Base-by-base conservation (phyloP, 1,140 invertebrate species). In the Triops longicaudatus region DNA sequence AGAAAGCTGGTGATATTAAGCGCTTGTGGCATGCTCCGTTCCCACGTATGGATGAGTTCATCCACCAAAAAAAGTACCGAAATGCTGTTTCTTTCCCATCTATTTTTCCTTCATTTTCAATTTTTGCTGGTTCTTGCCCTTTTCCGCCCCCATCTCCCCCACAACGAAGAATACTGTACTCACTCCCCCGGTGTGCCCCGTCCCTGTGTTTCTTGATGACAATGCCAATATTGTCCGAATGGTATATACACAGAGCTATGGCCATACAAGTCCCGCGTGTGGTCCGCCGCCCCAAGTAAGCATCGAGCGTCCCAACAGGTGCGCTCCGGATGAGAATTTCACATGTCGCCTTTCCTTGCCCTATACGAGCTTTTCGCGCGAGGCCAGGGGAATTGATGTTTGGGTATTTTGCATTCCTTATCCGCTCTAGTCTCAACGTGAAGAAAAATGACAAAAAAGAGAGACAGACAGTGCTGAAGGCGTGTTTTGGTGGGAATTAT, bases 271-370 rank as follows among this genome's bases (percentile, higher is more conserved):
- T 63, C 50, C 50, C 50, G 17, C 50, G 50, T 63, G 50, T 63
- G 50, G 50, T 63, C 22, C 50, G 50, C 50, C 50, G 50, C 50
- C 50, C 50, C 50, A 63, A 63, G 50, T 63, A 63, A 63, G 50
- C 50, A 63, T 63, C 50, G 50, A 63, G 22, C 50, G 50, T 22
- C 50, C 50, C 50, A 63, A 63, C 50, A 63, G 50, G 50, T 63
- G 50, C 50, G 50, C 50, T 63, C 22, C 50, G 22, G 50, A 63
- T 63, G 50, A 63, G n/a, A 63, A 63, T 63, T 63, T 63, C 50
- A 63, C 50, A 63, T 63, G 50, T 63, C 50, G 50, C 50, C 50
- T 63, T 63, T 63, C 50, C 50, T 63, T 63, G 50, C n/a, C 50
- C 17, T 22, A 22, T 63, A 63, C 50, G 17, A 17, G 50, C 50